Evolutionary conservation across 2,113 vertebrate species (phyloP).

Genomic region (Polypterus bichir): DNA sequence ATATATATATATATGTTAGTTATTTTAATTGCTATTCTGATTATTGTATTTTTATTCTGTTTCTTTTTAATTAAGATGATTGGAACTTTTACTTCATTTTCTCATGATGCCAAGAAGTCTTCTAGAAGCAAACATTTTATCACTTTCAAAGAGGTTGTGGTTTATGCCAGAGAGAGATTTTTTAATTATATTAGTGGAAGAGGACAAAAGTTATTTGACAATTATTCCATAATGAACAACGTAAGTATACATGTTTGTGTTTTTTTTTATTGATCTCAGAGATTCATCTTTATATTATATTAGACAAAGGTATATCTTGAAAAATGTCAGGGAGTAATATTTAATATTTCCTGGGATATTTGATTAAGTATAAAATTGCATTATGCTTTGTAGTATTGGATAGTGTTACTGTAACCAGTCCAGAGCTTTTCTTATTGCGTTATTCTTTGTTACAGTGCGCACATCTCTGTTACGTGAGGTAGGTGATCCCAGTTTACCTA

Average conservation of each 20-base stretch:
- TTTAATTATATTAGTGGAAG: constrained; percentile 21
- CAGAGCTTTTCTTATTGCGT: no score
- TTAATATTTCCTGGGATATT: no score
- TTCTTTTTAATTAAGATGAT: constrained; percentile 25
- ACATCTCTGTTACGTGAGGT: no score
- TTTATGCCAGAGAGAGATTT: constrained; percentile 19
- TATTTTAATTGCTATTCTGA: no score
- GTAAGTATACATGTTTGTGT: constrained; percentile 29
- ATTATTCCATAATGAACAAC: constrained; percentile 8
- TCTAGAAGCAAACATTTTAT: constrained; percentile 23
- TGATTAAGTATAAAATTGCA: no score
- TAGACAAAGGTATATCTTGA: no score
- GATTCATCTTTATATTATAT: neutral
- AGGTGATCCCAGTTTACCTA: no score
- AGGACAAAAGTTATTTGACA: constrained; percentile 13
- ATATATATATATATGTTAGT: no score
- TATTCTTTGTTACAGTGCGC: no score
- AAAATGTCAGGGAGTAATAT: no score
- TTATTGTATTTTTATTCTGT: neutral
- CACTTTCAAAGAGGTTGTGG: constrained; percentile 30
- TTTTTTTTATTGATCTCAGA: neutral
- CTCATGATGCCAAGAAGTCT: constrained; percentile 30
- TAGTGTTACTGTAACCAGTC: no score
- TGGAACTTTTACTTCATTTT: constrained; percentile 25
- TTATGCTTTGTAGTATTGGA: no score